These are phyloP conservation scores for Selenia dentaria DNA, from an alignment of 2,888 invertebrate genomes.

Conservation along the genomic window DNA sequence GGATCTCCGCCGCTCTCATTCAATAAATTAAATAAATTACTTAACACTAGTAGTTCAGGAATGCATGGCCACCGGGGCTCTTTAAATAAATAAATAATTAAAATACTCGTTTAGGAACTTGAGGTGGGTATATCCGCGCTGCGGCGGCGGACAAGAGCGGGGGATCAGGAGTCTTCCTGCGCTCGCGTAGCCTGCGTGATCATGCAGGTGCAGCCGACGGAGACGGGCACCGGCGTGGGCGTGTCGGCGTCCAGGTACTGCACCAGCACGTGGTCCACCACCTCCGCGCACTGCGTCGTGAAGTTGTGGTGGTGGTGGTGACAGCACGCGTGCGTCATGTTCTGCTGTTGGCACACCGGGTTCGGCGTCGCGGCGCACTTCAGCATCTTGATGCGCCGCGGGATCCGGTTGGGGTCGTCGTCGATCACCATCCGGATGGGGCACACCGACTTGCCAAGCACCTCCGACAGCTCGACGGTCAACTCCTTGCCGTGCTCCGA, in stretches of 20 bases:
- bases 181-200: constrained; percentile 44
- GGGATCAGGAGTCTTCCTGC: constrained; percentile 42
- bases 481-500: constrained; percentile 24
- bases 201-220: constrained; percentile 75
- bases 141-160: constrained; percentile 32
- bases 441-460: constrained; percentile 66
- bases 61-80: constrained; percentile 7
- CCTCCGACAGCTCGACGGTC: constrained; percentile 53
- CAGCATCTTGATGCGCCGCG: constrained; percentile 68
- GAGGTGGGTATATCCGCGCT: constrained; percentile 12
- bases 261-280: constrained; percentile 70
- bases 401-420: constrained; percentile 58
- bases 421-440: constrained; percentile 61
- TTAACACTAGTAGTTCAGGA: constrained; percentile 18
- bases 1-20: constrained; percentile 7
- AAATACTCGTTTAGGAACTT: constrained; percentile 23
- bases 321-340: constrained; percentile 65
- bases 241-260: constrained; percentile 46
- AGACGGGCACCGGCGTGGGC: constrained; percentile 47
- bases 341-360: constrained; percentile 56
- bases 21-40: constrained; percentile 25
- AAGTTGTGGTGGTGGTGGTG: constrained; percentile 54
- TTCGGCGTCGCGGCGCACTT: constrained; percentile 59
- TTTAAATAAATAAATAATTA: constrained; percentile 7
- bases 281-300: constrained; percentile 68